Conservation (phyloP, 2,888 invertebrate genomes). For the Elysia crispata region DNA sequence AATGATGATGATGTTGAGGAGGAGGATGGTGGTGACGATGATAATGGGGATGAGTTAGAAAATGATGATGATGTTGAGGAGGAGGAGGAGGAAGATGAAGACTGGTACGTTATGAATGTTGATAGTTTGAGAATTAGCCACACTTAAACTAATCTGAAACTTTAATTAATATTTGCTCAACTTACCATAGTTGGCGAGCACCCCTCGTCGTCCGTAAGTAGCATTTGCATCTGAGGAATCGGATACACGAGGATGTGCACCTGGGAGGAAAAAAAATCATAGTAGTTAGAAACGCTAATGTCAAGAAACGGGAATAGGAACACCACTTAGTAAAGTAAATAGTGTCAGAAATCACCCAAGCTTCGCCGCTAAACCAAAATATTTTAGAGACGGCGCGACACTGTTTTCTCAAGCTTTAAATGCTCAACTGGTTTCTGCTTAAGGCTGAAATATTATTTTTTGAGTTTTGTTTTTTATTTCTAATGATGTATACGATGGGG, state of each 20-base stretch:
- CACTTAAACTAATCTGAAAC: not conserved
- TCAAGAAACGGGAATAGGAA: too few species aligned
- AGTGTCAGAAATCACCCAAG: too few species aligned
- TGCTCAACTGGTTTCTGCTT: too few species aligned
- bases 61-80: not conserved
- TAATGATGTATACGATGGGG: too few species aligned
- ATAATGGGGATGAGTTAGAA: not conserved
- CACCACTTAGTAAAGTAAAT: too few species aligned
- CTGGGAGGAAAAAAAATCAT: not conserved
- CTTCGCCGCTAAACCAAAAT: too few species aligned
- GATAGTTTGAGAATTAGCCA: not conserved
- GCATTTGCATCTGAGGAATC: slow-evolving; percentile 44
- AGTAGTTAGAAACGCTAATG: not conserved
- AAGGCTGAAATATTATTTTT: too few species aligned
- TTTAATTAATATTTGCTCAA: too few species aligned
- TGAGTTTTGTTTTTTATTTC: too few species aligned
- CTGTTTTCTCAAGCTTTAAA: too few species aligned
- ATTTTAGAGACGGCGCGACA: too few species aligned
- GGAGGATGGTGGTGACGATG: not conserved
- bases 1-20: not conserved
- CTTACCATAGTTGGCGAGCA: slow-evolving; percentile 43
- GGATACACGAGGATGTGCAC: slow-evolving; percentile 29
- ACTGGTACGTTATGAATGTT: not conserved
- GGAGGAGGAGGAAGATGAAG: not conserved
- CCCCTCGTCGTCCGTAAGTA: slow-evolving; percentile 35